phyloP scores from a whole-genome alignment of 2,113 vertebrate species.

The Labeo rohita region DNA sequence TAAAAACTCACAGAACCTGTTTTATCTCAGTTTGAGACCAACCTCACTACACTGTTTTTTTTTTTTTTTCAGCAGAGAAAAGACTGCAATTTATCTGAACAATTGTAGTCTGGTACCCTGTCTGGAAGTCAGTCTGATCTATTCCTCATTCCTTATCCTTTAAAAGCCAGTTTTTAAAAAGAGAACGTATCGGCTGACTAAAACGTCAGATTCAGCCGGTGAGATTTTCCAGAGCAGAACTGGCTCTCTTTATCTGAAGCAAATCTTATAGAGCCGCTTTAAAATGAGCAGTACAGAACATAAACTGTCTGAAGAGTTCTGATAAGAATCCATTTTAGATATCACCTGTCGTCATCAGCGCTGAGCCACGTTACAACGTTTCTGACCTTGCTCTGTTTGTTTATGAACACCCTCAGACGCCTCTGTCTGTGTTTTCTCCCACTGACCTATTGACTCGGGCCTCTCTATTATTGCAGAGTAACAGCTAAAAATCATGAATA shows the following conservation, averaged over 20 bases:
- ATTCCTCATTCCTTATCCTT: slow-evolving; percentile 13
- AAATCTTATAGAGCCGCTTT: slow-evolving; percentile 12
- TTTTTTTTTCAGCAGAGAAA: background rate
- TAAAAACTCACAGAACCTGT: background rate
- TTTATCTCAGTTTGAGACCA: background rate
- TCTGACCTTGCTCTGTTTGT: slow-evolving; percentile 50
- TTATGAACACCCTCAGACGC: slow-evolving; percentile 34
- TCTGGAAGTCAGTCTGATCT: background rate
- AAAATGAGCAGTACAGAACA: slow-evolving; percentile 17
- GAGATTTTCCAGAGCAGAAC: background rate
- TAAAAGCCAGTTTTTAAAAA: background rate
- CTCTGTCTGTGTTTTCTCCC: slow-evolving; percentile 6
- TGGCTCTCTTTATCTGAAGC: background rate
- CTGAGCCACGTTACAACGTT: background rate
- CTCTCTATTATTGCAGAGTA: background rate
- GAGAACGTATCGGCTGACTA: background rate
- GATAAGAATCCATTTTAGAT: slow-evolving; percentile 46
- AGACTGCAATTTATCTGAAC: background rate
- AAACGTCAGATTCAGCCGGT: background rate
- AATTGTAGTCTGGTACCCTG: background rate
- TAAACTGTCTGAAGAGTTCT: slow-evolving; percentile 20
- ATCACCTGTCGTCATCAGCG: slow-evolving; percentile 26
- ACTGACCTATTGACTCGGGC: slow-evolving; percentile 34
- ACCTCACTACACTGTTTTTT: background rate
- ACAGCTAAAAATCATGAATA: slow-evolving; percentile 34